Percentiles rank a stretch among this genome's conserved stretches.
These are phyloP conservation scores for Eupithecia subfuscata DNA, from an alignment of 2,888 invertebrate species.

Conservation along the genomic window DNA sequence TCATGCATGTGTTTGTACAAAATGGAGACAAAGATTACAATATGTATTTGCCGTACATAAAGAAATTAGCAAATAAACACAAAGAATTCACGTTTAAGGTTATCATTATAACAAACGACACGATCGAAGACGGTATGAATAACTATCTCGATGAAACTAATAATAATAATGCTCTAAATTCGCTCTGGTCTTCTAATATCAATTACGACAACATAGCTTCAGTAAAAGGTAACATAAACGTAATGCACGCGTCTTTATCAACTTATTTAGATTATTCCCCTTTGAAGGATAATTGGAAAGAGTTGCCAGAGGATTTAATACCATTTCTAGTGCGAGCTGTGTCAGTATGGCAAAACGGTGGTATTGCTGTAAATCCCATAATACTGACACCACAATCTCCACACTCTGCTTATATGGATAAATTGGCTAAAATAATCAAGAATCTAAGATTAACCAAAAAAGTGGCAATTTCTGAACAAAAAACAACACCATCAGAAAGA, in stretches of 20 bases:
- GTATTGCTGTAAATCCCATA: constrained; percentile 69
- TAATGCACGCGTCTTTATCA: constrained; percentile 60
- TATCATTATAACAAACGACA: constrained; percentile 66
- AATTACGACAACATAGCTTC: constrained; percentile 39
- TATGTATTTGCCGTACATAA: constrained; percentile 64
- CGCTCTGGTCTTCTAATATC: constrained; percentile 56
- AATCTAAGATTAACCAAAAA: constrained; percentile 47
- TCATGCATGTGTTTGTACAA: constrained; percentile 67
- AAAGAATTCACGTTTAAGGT: constrained; percentile 63
- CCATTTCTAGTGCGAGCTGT: constrained; percentile 67
- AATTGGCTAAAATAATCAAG: constrained; percentile 45
- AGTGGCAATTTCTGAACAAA: constrained; percentile 15
- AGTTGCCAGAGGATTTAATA: constrained; percentile 61
- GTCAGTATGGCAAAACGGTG: constrained; percentile 76
- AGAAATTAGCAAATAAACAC: constrained; percentile 62
- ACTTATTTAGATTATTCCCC: constrained; percentile 68
- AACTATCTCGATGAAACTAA: constrained; percentile 56
- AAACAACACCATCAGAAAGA: constrained; percentile 32
- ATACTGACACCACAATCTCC: constrained; percentile 63
- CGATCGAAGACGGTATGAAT: constrained; percentile 45
- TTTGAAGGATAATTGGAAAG: constrained; percentile 63
- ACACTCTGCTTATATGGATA: constrained; percentile 58
- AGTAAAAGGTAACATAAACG: constrained; percentile 50
- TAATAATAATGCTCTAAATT: constrained; percentile 69
- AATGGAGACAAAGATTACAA: constrained; percentile 57